Base-by-base conservation (phyloP, 2,797 vertebrate species). In the Martes flavigula region DNA sequence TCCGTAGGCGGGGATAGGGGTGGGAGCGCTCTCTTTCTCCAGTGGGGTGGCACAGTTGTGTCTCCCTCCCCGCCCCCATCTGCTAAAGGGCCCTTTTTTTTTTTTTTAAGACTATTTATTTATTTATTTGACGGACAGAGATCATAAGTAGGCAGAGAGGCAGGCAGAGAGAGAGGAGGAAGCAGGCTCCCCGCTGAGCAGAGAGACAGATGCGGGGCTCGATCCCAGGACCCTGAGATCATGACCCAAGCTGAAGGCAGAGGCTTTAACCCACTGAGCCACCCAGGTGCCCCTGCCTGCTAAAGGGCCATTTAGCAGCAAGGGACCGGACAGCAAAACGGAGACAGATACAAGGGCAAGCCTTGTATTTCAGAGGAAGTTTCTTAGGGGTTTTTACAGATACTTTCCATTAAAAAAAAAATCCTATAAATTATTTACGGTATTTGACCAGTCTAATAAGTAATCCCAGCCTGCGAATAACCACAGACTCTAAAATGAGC, bases 401-500 rank as follows among this genome's bases (percentile, higher is more conserved):
- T 10, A 73, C 58, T 43, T 90, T 38, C 20, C 58, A 21, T 94
- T 83, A 38, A 48, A 73, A 70, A 75, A 64, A 64, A 82, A 62
- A 21, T 30, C 30, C 14, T 85, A 58, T 35, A 30, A 35, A 20
- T 23, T 15, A 79, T 51, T 56, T 58, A 75, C 1, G n/a, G 58
- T 30, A 95, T 32, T 85, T 58, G 11, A 11, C 7, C 43, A n/a
- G 17, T 75, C 83, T 68, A n/a, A 12, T 23, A 73, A 40, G 64
- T 77, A 30, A 94, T 23, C 78, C 84, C 27, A 40, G 43, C 54
- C 46, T 62, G 6, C 46, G 17, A 62, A 82, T 21, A 54, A 21
- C 54, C 43, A 78, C 73, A 81, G 85, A 88, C 78, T 88, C 48
- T 40, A 88, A 66, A 95, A 93, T 73, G n/a, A 38, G 21, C 38